Base-by-base conservation (phyloP, 1,140 invertebrate species). In the Probaryconus sp. region DNA sequence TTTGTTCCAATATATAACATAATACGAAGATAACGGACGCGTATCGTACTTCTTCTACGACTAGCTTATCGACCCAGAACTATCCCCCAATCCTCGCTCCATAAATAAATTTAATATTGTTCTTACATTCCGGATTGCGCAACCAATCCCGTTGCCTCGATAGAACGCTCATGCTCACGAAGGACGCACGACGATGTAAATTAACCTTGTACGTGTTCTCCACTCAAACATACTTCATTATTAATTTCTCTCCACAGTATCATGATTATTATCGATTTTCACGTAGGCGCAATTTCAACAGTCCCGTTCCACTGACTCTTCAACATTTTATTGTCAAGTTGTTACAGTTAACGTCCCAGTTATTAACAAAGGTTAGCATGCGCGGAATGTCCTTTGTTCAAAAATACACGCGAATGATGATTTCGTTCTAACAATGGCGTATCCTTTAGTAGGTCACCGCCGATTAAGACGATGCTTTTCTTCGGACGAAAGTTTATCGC, bases 21-120 rank as follows among this genome's bases (percentile, higher is more conserved):
- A 72, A 78, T 78, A 78, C 68, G 58, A 63, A 78, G 64, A 76
- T 78, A 76, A 73, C 73, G 67, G 56, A 74, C 63, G 51, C 58
- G 71, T 37, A 68, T 71, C 67, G 71, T 68, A 63, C 58, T 64
- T 72, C 56, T 63, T 55, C 56, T 53, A 30, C 61, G 71, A 21
- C 50, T 16, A 17, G 60, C 63, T 69, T 71, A 78, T 75, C 76
- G 76, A 78, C 58, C 76, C 65, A 47, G 63, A 72, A 64, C 50
- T 48, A 67, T 74, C 50, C 67, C 50, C 68, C 58, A 64, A 70
- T 73, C 63, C 68, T 43, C 64, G 68, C 48, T 47, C 63, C 53
- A 78, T 72, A 76, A 76, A 76, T 78, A 76, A 78, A 78, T 72
- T 78, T 75, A 78, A 78, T 78, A 78, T 76, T 78, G 72, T 78